Conservation (phyloP, 2,888 invertebrate species). For the Eurytoma californica region DNA sequence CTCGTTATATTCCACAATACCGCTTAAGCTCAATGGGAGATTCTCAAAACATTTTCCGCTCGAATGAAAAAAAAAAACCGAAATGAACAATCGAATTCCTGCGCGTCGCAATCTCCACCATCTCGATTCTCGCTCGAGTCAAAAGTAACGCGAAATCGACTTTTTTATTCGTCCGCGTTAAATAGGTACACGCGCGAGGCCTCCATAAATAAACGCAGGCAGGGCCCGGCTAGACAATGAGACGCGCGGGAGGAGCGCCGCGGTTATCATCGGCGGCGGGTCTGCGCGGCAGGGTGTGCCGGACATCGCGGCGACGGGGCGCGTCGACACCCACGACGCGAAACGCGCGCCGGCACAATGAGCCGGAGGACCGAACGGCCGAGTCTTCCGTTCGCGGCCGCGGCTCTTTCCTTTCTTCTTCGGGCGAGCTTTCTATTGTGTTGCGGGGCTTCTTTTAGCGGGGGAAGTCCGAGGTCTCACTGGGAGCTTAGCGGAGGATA, state of each 20-base stretch:
- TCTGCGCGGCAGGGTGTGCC: constrained; percentile 47
- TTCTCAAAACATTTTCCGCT: neutral
- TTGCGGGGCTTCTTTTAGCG: no score
- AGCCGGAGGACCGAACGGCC: constrained; percentile 15
- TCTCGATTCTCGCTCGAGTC: neutral
- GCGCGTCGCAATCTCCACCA: neutral
- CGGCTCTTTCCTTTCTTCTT: no score
- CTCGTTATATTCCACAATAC: neutral
- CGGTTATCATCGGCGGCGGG: constrained; percentile 38
- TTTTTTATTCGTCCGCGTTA: neutral
- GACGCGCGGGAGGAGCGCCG: neutral
- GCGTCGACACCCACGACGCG: constrained; percentile 70
- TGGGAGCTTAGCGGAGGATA: no score
- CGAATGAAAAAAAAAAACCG: neutral
- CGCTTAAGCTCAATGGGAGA: neutral
- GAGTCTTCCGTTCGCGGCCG: no score
- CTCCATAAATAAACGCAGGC: constrained; percentile 1
- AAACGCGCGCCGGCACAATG: constrained; percentile 65
- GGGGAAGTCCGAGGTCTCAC: no score
- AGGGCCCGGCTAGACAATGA: constrained; percentile 30
- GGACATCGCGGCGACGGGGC: constrained; percentile 66
- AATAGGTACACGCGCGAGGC: neutral
- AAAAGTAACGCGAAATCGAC: neutral
- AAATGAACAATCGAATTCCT: no score
- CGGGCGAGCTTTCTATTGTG: no score